Percentiles rank a stretch among this genome's conserved stretches.
Conservation (phyloP, 2,113 vertebrate genomes). For the Eidolon helvum region DNA sequence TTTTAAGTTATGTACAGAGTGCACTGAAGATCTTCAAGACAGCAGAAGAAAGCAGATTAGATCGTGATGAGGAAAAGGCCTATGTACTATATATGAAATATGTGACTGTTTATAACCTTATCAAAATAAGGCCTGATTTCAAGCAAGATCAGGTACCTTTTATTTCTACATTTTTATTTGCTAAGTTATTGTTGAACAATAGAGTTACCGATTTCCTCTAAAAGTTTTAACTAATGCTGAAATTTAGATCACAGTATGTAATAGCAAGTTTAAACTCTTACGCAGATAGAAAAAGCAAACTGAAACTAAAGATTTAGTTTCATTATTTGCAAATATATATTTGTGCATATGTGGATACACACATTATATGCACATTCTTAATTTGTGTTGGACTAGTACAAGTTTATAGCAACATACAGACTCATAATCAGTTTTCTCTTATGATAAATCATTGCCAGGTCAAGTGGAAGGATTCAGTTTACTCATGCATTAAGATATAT, state of each 20-base stretch:
- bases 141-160: constrained; percentile 93
- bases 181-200: neutral
- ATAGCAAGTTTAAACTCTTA: neutral
- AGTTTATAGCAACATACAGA: neutral
- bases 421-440: constrained; percentile 5
- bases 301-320: neutral
- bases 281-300: neutral
- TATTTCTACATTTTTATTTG: constrained; percentile 58
- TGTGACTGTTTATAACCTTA: constrained; percentile 93
- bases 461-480: neutral
- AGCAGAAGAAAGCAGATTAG: constrained; percentile 94
- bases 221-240: neutral
- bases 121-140: constrained; percentile 97
- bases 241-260: neutral
- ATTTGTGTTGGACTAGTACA: neutral
- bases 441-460: neutral
- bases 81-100: constrained; percentile 99
- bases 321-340: constrained; percentile 26
- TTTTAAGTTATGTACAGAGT: constrained; percentile 94
- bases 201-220: neutral
- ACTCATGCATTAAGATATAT: neutral
- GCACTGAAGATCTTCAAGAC: constrained; percentile 97
- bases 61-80: constrained; percentile 97
- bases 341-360: neutral
- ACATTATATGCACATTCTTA: neutral